Evolutionary conservation across 2,113 vertebrate genomes (phyloP).

Genomic region (Balaeniceps rex): DNA sequence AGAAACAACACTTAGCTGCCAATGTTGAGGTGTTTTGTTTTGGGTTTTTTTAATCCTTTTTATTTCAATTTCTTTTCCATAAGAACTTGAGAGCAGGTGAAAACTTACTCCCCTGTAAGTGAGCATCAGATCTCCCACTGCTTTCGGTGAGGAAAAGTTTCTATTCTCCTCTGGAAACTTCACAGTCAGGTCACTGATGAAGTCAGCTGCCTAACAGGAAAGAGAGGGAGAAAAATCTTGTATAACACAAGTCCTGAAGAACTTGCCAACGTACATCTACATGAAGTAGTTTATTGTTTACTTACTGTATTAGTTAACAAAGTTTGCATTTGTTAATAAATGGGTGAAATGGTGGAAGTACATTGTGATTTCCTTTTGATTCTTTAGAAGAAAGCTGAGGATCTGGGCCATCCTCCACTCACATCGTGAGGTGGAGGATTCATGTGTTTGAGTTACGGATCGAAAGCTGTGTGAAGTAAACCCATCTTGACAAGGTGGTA

Average conservation of each 20-base stretch:
- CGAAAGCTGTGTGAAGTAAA: neutral
- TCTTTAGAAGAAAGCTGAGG: neutral
- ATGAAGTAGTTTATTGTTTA: neutral
- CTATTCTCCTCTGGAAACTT: neutral
- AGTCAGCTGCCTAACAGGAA: neutral
- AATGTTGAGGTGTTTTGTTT: fast-evolving
- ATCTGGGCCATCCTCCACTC: neutral
- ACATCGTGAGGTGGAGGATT: neutral
- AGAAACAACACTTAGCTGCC: neutral
- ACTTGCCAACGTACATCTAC: neutral
- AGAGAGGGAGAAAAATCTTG: neutral
- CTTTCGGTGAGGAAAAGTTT: neutral
- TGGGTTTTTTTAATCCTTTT: neutral
- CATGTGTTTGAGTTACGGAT: neutral
- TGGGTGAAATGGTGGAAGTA: neutral
- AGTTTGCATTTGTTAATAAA: neutral
- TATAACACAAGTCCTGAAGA: neutral
- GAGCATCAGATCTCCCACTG: neutral
- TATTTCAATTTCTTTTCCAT: neutral
- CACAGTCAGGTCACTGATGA: neutral
- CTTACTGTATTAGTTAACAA: neutral
- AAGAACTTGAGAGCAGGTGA: neutral
- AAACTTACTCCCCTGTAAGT: neutral
- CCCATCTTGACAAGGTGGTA: neutral
- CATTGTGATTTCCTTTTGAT: neutral